These are phyloP conservation scores for Athalia rosae DNA, from an alignment of 2,888 invertebrate species.

Conservation along the genomic window DNA sequence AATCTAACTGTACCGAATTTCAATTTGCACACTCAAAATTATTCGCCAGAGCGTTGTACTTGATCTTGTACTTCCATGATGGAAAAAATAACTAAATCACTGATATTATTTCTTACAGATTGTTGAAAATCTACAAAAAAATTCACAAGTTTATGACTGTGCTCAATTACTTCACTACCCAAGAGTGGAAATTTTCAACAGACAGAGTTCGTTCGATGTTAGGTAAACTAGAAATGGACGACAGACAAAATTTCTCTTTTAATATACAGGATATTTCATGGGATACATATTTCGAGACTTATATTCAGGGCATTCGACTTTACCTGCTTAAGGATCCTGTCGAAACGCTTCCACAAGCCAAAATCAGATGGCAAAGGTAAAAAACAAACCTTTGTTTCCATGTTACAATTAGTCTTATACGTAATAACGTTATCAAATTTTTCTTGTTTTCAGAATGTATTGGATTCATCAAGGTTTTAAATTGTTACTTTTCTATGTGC, in stretches of 20 bases:
- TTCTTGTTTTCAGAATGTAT: constrained; percentile 63
- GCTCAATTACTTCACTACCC: constrained; percentile 86
- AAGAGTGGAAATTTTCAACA: constrained; percentile 85
- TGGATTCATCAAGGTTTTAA: constrained; percentile 70
- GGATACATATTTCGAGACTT: constrained; percentile 82
- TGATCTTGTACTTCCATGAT: too few relatives aligned
- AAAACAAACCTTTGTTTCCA: constrained; percentile 17
- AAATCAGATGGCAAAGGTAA: constrained; percentile 76
- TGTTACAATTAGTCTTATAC: background rate
- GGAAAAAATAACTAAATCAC: background rate
- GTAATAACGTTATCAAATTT: background rate
- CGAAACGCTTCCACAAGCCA: constrained; percentile 82
- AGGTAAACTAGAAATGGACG: constrained; percentile 76
- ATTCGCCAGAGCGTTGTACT: too few relatives aligned
- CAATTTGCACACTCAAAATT: too few relatives aligned
- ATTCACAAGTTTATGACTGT: constrained; percentile 84
- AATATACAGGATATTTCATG: constrained; percentile 84
- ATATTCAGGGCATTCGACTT: constrained; percentile 83
- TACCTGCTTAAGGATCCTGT: constrained; percentile 88
- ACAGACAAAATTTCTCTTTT: constrained; percentile 82
- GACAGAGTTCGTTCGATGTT: constrained; percentile 78
- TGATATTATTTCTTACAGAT: constrained; percentile 74
- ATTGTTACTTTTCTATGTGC: constrained; percentile 61
- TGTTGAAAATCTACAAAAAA: constrained; percentile 84
- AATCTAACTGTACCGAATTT: too few relatives aligned